phyloP scores from a whole-genome alignment of 2,888 invertebrate genomes.

The Cheilosia soror region DNA sequence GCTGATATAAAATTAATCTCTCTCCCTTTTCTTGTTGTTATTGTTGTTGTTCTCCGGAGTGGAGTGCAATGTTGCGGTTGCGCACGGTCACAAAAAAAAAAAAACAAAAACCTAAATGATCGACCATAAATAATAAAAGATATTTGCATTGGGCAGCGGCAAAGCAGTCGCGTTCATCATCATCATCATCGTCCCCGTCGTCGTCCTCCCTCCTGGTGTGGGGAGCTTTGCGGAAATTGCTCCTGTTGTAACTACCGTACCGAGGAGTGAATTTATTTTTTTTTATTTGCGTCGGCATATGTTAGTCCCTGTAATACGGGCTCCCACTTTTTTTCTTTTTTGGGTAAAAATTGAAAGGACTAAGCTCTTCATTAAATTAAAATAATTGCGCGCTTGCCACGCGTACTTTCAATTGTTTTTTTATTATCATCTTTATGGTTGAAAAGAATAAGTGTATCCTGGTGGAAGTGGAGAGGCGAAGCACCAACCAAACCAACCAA shows the following conservation, averaged over 20 bases:
- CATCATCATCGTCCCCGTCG: neutral
- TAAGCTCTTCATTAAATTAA: conserved; percentile 77
- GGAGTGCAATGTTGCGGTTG: conserved; percentile 42
- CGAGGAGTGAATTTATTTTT: neutral
- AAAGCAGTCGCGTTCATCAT: conserved; percentile 68
- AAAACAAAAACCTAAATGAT: conserved; percentile 58
- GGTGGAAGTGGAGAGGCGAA: conserved; percentile 14
- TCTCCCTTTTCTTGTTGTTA: conserved; percentile 16
- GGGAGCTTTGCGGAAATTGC: conserved; percentile 50
- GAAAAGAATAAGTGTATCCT: conserved; percentile 73
- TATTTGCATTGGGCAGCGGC: conserved; percentile 77
- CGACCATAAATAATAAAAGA: conserved; percentile 79
- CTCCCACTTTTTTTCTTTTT: neutral
- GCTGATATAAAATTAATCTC: conserved; percentile 75
- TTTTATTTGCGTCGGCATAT: conserved; percentile 48
- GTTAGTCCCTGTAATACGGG: conserved; percentile 54
- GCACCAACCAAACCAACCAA: conserved; percentile 1
- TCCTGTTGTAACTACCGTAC: conserved; percentile 37
- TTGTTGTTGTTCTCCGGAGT: neutral
- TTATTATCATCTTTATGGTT: conserved; percentile 76
- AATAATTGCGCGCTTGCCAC: conserved; percentile 76
- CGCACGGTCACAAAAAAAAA: conserved; percentile 21
- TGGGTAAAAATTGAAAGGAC: conserved; percentile 60
- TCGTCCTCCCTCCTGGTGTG: conserved; percentile 34
- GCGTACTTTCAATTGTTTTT: conserved; percentile 76